Base-by-base conservation (phyloP, 2,113 vertebrate genomes). In the Channa argus region DNA sequence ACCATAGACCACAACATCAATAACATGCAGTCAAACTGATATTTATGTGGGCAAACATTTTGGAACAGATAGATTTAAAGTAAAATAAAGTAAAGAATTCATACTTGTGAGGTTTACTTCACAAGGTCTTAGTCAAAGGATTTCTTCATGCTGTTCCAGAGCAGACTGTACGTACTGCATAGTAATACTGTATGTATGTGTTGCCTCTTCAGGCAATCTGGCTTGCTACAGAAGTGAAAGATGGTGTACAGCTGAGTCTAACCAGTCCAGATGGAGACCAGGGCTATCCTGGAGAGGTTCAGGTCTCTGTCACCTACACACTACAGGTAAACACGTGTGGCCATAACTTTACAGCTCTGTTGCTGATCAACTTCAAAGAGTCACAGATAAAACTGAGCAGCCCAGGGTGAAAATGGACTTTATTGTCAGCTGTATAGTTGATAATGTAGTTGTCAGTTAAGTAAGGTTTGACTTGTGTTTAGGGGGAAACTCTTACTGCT, bases 211-310 rank as follows among this genome's bases (percentile, higher is more conserved):
- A 99, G 98, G 95, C 94, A 51, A 62, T 99, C 62, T 99, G 98
- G 98, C 90, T 59, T 0, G 91, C 96, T 49, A 72, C 92, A 70
- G 77, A 94, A 38, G 78, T 97, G 69, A 79, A 93, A 0, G 94
- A 91, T 0, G 97, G 98, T 0, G 91, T 99, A 2, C 87, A 92
- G 65, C 94, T 99, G 88, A 96, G 87, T 9, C 93, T 93, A 0
- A 85, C 86, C 55, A 99, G 97, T 89, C 95, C 95, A 0, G 96
- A 97, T 0, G 95, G 95, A 2, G 97, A 99, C 74, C 96, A 99
- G 72, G 95, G 97, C 38, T 99, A 97, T 71, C 97, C 97, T 0
- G 98, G 98, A 6, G 96, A 97, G 76, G 79, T 99, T 1, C 92
- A 94, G 46, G 95, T 94, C 45, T 96, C 94, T 73, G 96, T 99